Base-by-base conservation (phyloP, 2,797 vertebrate genomes). In the Myiotriccus ornatus region DNA sequence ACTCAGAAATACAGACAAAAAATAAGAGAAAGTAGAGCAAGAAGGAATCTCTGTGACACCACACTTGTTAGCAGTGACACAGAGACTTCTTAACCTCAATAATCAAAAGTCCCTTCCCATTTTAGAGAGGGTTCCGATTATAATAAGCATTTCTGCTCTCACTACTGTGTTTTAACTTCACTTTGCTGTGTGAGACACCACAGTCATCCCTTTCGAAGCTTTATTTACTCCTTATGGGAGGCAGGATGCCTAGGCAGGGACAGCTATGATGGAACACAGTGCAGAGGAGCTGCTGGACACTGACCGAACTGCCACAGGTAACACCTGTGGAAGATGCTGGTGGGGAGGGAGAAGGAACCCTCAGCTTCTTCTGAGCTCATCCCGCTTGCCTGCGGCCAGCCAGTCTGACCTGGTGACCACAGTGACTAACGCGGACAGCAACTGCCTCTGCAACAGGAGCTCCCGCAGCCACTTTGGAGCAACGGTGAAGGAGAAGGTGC, bases 401-500 rank as follows among this genome's bases (percentile, higher is more conserved):
- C 67, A 37, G 50, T 5, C 28, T 9, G 49, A 4, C 52, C 7
- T 14, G 50, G 55, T 10, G 34, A 60, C 22, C 30, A 14, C 3
- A 6, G 35, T 7, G 1, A 4, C n/a, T 30, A 22, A 24, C 0
- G 2, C 19, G 3, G 3, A 39, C 0, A 4, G 25, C 41, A 77
- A 71, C 39, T 28, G 39, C 35, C 41, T 6, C n/a, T 25, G 47
- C 41, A 14, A 12, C 7, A 4, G 7, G 18, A 49, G 46, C 32
- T 57, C 39, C 56, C 0, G 3, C 15, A 14, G 50, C 67, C 2
- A 7, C 55, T 37, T 20, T 5, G 37, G 20, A 63, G 14, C 20
- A 11, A 7, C 2, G 0, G 18, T 3, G 2, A 60, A 46, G 56
- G 41, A 78, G 55, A 41, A 74, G 17, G 32, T 1, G 7, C 41